Percentiles rank a stretch among this genome's conserved stretches.
phyloP scores from a whole-genome alignment of 1,140 invertebrate species.

The Drosophila paulistorum region DNA sequence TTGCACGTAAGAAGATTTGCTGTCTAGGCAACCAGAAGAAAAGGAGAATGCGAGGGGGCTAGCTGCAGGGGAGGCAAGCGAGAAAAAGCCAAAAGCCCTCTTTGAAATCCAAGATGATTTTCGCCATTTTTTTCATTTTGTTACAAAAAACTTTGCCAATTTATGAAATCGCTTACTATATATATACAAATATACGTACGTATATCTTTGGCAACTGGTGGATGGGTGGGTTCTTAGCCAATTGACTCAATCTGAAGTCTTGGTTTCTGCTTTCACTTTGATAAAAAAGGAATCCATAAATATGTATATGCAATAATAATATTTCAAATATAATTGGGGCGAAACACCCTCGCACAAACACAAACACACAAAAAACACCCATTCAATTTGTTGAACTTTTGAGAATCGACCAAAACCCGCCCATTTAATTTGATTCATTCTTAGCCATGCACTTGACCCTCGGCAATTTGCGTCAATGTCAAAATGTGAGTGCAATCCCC shows the following conservation, averaged over 20 bases:
- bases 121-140: background rate
- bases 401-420: background rate
- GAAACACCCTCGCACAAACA: no score
- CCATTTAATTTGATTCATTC: conserved; percentile 67
- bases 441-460: conserved; percentile 69
- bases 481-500: conserved; percentile 37
- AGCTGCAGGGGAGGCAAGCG: no score
- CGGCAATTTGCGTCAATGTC: conserved; percentile 76
- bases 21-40: conserved; percentile 30
- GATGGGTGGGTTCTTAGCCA: background rate
- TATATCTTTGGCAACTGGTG: background rate
- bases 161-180: conserved; percentile 3
- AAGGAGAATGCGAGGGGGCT: background rate
- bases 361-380: background rate
- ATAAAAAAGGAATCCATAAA: background rate
- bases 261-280: background rate
- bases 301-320: background rate
- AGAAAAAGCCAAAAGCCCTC: background rate
- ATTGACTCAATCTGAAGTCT: background rate
- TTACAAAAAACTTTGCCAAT: conserved; percentile 5
- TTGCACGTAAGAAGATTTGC: conserved; percentile 20
- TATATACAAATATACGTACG: background rate
- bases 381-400: conserved; percentile 4
- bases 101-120: conserved; percentile 8
- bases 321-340: background rate